A percentile compares a stretch with the other conserved stretches of the same genome.
phyloP scores from a whole-genome alignment of 2,888 invertebrate genomes.

The Hyposoter didymator region DNA sequence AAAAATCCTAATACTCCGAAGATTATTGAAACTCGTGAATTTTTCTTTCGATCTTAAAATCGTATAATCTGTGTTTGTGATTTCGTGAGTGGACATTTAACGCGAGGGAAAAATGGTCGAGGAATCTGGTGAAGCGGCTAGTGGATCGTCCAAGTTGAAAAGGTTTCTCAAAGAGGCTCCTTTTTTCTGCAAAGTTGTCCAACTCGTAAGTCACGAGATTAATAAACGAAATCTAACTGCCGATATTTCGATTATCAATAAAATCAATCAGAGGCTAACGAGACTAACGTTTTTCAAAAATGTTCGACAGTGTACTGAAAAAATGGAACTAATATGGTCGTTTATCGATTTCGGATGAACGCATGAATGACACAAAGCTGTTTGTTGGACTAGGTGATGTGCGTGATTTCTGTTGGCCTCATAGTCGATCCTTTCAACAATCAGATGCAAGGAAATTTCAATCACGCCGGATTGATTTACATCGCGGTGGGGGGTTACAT shows the following conservation, averaged over 20 bases:
- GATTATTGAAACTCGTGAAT: neutral
- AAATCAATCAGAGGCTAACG: neutral
- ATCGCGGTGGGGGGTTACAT: slow-evolving; percentile 88
- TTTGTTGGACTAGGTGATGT: slow-evolving; percentile 85
- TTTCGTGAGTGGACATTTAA: neutral
- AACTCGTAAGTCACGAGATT: slow-evolving; percentile 86
- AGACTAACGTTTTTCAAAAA: neutral
- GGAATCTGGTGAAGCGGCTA: slow-evolving; percentile 66
- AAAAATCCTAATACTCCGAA: slow-evolving; percentile 28
- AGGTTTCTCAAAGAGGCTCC: slow-evolving; percentile 74
- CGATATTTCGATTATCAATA: neutral
- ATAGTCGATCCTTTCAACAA: slow-evolving; percentile 87
- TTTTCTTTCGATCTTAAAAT: neutral
- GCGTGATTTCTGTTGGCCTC: slow-evolving; percentile 87
- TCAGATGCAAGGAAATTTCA: slow-evolving; percentile 82
- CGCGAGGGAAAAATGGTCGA: slow-evolving; percentile 70
- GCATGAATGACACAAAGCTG: slow-evolving; percentile 13
- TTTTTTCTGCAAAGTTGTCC: slow-evolving; percentile 85
- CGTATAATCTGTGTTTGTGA: neutral
- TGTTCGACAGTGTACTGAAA: neutral
- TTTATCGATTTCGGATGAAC: neutral
- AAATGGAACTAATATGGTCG: neutral
- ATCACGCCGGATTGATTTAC: slow-evolving; percentile 88
- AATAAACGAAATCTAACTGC: neutral
- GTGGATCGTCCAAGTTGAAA: slow-evolving; percentile 69